phyloP scores from a whole-genome alignment of 2,113 vertebrate genomes.

The Pavo muticus region DNA sequence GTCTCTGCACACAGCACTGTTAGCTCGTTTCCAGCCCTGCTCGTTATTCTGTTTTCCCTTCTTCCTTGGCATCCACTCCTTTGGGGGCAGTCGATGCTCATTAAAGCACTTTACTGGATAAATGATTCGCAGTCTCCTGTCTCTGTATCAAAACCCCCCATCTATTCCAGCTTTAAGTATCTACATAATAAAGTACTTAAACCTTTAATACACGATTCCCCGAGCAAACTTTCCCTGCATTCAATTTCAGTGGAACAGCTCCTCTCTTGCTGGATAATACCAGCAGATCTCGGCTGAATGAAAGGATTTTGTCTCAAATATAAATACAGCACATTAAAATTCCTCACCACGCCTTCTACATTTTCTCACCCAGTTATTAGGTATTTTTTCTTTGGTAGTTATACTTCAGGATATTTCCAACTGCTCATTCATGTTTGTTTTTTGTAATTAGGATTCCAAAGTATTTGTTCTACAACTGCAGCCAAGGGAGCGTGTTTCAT shows the following conservation, averaged over 20 bases:
- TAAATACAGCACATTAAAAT: neutral
- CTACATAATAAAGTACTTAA: constrained; percentile 44
- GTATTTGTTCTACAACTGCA: neutral
- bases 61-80: neutral
- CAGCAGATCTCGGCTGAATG: neutral
- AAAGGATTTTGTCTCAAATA: constrained; percentile 29
- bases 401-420: neutral
- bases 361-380: neutral
- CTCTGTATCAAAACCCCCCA: neutral
- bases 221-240: constrained; percentile 30
- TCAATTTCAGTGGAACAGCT: neutral
- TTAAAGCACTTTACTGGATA: constrained; percentile 18
- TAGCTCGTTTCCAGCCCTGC: neutral
- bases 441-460: neutral
- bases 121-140: constrained; percentile 16
- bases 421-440: neutral
- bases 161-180: constrained; percentile 6
- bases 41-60: neutral
- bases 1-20: neutral
- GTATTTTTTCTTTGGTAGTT: neutral
- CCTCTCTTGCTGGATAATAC: neutral
- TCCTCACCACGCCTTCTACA: neutral
- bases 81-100: neutral
- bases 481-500: neutral
- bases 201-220: constrained; percentile 12